Evolutionary conservation across 92 coral and sea anemone genomes (phyloP).

Genomic region (Siderastrea siderea): DNA sequence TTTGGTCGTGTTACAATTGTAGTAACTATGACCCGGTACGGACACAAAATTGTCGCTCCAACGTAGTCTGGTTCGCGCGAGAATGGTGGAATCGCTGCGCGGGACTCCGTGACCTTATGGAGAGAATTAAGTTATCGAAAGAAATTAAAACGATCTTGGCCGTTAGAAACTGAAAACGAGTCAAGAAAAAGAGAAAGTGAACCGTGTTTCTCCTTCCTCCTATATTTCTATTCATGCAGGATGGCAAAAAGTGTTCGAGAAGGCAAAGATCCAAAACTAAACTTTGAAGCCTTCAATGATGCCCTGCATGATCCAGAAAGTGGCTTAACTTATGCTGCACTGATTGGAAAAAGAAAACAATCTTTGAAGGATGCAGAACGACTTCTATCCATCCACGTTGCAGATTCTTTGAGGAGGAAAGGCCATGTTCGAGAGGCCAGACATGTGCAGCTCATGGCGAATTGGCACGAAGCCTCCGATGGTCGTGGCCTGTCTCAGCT

Average conservation of each 20-base stretch:
- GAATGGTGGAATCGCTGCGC: no score
- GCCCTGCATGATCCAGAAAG: constrained; percentile 68
- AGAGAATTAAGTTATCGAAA: no score
- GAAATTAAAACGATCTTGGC: no score
- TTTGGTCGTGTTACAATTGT: no score
- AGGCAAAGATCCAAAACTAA: constrained; percentile 30
- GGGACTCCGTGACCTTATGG: no score
- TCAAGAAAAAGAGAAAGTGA: no score
- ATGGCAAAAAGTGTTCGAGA: constrained; percentile 50
- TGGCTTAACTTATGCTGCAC: constrained; percentile 81
- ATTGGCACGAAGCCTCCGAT: constrained; percentile 82
- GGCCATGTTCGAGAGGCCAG: constrained; percentile 64
- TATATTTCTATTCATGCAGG: no score
- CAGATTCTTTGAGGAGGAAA: constrained; percentile 47
- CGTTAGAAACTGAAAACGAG: no score
- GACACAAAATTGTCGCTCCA: no score
- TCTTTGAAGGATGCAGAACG: constrained; percentile 75
- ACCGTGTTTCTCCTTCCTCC: no score
- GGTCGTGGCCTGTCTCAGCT: constrained; percentile 70
- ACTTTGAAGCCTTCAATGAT: constrained; percentile 72
- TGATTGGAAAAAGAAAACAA: constrained; percentile 71
- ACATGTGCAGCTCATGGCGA: constrained; percentile 40
- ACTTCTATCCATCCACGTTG: constrained; percentile 59
- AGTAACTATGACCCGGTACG: no score
- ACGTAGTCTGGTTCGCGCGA: no score